Evolutionary conservation across 2,797 vertebrate genomes (phyloP), one percentile per base, ranked within the genome.

Genomic region (Cynopterus sphinx): DNA sequence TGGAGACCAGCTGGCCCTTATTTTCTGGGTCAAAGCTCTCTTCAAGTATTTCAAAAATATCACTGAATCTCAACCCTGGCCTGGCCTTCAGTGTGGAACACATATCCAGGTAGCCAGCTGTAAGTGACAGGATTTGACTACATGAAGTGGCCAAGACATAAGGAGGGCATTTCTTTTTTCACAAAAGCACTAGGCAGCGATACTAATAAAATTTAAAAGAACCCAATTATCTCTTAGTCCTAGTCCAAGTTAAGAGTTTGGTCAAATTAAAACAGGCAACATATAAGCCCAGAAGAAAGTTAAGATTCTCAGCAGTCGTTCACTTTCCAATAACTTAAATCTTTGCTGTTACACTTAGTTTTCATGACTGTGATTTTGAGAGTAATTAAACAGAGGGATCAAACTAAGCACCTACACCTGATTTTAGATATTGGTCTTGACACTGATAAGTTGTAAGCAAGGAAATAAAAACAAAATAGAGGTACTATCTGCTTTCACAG

Each of bases 251-350:
- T 61, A 77, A 63, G 41, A 41, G 21, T 77, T 31, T 70, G 70
- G 22, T 82, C 22, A 88, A 91, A 86, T 83, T 77, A 74, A 93
- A 87, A 79, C 6, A 89, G 46, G 51, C 10, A 90, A 87, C 26
- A 86, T 4, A 49, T 4, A 51, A 49, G 55, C 41, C 67, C 73
- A 63, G 55, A 79, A 74, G 77, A 53, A 90, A 36, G 8, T n/a
- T 16, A 78, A 79, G 59, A 78, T 28, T 57, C 31, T 70, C 36
- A 59, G 71, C 6, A 84, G 70, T 12, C n/a, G 33, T 15, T 84
- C 26, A 77, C 19, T 49, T 87, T 10, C 22, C 24, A 63, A 7
- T 10, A 75, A 70, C 21, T 33, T 22, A 74, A 65, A 77, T 22
- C 61, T 55, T 41, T 74, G 49, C 57, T 51, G n/a, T 22, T 61